phyloP scores from a whole-genome alignment of 2,888 invertebrate species.

The Yponomeuta malinellus region DNA sequence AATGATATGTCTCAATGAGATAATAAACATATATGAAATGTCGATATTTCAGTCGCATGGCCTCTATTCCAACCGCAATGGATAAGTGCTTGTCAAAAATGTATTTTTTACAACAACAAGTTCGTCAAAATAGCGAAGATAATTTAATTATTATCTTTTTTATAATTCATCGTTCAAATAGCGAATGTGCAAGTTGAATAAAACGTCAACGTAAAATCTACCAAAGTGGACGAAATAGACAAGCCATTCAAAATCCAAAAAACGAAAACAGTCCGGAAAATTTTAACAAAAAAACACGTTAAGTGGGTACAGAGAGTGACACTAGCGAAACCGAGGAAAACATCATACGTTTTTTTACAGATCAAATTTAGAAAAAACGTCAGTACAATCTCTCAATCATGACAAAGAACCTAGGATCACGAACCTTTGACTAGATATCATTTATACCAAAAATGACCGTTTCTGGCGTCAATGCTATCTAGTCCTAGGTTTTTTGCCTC shows the following conservation, averaged over 20 bases:
- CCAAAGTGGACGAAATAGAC: background rate
- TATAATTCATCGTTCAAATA: background rate
- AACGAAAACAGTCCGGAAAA: background rate
- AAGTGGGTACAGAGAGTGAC: no score
- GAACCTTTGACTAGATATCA: no score
- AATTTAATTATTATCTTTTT: background rate
- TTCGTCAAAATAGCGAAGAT: background rate
- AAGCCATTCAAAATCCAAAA: background rate
- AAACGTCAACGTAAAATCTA: no score
- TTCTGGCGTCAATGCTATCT: no score
- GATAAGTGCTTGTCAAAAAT: background rate
- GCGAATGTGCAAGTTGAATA: no score
- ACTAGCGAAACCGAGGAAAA: no score
- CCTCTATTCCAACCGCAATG: background rate
- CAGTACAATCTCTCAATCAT: no score
- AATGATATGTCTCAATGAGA: background rate
- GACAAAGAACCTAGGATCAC: no score
- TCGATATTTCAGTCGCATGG: background rate
- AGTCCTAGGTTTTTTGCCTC: no score
- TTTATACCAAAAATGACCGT: no score
- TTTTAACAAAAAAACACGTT: background rate
- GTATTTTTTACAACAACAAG: background rate
- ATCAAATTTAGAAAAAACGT: no score
- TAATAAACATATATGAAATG: background rate
- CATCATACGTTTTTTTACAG: no score